Evolutionary conservation across 2,888 invertebrate species (phyloP), one percentile per base, ranked within the genome.

Genomic region (Ramazzottius varieornatus): DNA sequence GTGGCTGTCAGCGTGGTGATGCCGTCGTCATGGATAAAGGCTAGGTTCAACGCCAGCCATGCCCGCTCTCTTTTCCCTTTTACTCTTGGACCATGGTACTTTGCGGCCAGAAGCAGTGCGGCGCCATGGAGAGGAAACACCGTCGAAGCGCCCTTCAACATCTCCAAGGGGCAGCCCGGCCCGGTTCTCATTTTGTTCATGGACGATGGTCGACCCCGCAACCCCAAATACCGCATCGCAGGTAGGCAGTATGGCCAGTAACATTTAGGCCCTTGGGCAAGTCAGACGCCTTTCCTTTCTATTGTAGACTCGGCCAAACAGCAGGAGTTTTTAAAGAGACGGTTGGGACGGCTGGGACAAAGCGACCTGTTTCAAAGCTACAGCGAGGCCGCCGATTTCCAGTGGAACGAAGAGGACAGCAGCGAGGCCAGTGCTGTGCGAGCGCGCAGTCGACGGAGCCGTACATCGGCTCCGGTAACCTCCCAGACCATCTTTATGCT

Each of bases 101-200:
- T n/a, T n/a, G n/a, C n/a, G n/a, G n/a, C n/a, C n/a, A n/a, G n/a
- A n/a, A n/a, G n/a, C n/a, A n/a, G n/a, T n/a, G n/a, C n/a, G n/a
- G n/a, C n/a, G n/a, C n/a, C n/a, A n/a, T n/a, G n/a, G n/a, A n/a
- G n/a, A n/a, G n/a, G n/a, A n/a, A n/a, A n/a, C n/a, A n/a, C n/a
- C n/a, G n/a, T n/a, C n/a, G n/a, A n/a, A n/a, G n/a, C n/a, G n/a
- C n/a, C n/a, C n/a, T n/a, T n/a, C n/a, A n/a, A n/a, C n/a, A n/a
- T n/a, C n/a, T n/a, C n/a, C n/a, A n/a, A n/a, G n/a, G n/a, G n/a
- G n/a, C n/a, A 40, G 8, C 40, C 8, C 8, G 40, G 40, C 70
- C 81, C 81, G 4, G 78, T 81, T 66, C 73, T 81, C 24, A 81
- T 82, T 2, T 73, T 81, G 1, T 82, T 80, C 72, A 76, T 77